Percentiles rank a stretch among this genome's conserved stretches.
phyloP scores from a whole-genome alignment of 2,797 vertebrate species.

The Babyrousa celebensis region DNA sequence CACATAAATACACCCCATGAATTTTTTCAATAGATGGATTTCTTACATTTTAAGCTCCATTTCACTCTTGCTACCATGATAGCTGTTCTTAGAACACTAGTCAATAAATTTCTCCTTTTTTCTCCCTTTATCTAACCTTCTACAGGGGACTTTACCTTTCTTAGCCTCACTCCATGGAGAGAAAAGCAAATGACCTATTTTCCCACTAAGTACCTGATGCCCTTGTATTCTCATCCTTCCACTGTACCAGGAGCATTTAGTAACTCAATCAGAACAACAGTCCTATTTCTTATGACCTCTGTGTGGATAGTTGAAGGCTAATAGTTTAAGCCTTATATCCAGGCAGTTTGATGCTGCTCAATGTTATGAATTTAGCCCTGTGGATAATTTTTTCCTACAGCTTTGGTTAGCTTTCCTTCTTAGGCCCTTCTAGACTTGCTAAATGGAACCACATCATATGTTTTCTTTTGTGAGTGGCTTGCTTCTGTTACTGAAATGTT shows the following conservation, averaged over 20 bases:
- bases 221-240: not conserved
- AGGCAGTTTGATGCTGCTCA: not conserved
- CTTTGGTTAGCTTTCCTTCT: not conserved
- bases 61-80: not conserved
- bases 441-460: not conserved
- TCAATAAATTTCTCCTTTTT: not conserved
- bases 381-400: not conserved
- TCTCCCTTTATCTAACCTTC: not conserved
- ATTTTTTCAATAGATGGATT: not conserved
- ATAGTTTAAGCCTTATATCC: not conserved
- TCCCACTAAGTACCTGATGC: not conserved
- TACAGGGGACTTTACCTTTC: not conserved
- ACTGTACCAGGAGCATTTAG: not conserved
- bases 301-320: not conserved
- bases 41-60: not conserved
- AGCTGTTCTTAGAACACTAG: not conserved
- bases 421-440: not conserved
- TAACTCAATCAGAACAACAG: not conserved
- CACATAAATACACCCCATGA: not conserved
- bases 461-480: conserved; percentile 23
- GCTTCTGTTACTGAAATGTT: not conserved
- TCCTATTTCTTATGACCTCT: not conserved
- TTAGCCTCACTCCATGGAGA: not conserved
- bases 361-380: not conserved
- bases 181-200: not conserved